Percentiles rank a stretch among this genome's conserved stretches.
These are phyloP conservation scores for Melanogrammus aeglefinus DNA, from an alignment of 2,797 vertebrate species.

Conservation along the genomic window DNA sequence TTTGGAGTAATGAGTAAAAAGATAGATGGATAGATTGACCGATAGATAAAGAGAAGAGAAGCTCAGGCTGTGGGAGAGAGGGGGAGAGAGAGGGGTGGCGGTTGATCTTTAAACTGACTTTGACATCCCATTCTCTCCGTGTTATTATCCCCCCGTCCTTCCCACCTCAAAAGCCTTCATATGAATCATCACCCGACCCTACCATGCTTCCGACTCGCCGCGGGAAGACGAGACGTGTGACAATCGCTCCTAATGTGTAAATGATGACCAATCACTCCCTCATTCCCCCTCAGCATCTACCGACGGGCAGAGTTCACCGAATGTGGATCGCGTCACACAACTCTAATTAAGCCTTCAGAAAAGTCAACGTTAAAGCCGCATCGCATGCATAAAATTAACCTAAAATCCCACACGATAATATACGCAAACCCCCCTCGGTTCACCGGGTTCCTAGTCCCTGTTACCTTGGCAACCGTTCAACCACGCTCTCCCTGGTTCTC, in stretches of 20 bases:
- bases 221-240: background rate
- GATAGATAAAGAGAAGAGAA: background rate
- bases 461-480: background rate
- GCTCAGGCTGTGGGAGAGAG: background rate
- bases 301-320: background rate
- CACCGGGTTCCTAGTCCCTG: background rate
- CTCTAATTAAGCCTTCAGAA: background rate
- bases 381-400: background rate
- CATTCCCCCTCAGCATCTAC: background rate
- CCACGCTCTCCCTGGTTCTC: background rate
- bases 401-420: background rate
- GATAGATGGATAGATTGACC: background rate
- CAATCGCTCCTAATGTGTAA: background rate
- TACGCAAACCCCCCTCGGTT: background rate
- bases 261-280: background rate
- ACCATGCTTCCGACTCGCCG: background rate
- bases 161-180: background rate
- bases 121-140: background rate
- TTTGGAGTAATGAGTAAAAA: background rate
- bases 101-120: slow-evolving; percentile 4
- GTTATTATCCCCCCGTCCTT: background rate
- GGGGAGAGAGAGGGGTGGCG: background rate
- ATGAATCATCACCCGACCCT: background rate
- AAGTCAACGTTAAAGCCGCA: background rate
- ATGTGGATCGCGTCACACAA: background rate